A percentile compares a stretch with the other conserved stretches of the same genome.
Conservation (phyloP, 2,797 vertebrate species). For the Sebastes hubbsi region DNA sequence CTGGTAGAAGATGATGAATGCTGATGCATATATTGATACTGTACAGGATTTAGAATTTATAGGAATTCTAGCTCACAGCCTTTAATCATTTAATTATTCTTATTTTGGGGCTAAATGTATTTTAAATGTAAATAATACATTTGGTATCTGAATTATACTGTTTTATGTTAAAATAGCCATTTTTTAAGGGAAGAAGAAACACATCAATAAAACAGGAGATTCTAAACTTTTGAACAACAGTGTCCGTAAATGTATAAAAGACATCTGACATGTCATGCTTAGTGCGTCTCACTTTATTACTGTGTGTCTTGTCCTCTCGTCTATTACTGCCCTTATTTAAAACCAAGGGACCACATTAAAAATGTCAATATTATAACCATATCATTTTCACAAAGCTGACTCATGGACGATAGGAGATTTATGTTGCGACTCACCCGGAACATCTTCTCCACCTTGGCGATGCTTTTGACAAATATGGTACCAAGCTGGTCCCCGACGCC, state of each 20-base stretch:
- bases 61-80: too few species aligned
- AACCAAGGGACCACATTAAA: not conserved
- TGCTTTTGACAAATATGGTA: conserved; percentile 97
- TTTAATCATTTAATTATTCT: not conserved
- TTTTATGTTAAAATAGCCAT: not conserved
- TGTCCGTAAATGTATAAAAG: not conserved
- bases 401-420: not conserved
- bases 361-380: not conserved
- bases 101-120: not conserved
- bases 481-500: conserved; percentile 98
- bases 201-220: not conserved
- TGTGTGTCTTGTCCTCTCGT: not conserved
- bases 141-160: not conserved
- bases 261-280: not conserved
- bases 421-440: conserved; percentile 87
- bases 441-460: conserved; percentile 95
- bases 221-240: not conserved
- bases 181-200: not conserved
- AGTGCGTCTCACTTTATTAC: not conserved
- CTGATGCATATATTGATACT: too few species aligned
- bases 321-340: not conserved
- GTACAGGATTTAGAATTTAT: too few species aligned
- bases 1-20: too few species aligned
- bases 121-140: not conserved
- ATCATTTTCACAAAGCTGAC: not conserved